Base-by-base conservation (phyloP, 2,888 invertebrate genomes). In the Caenorhabditis afra region DNA sequence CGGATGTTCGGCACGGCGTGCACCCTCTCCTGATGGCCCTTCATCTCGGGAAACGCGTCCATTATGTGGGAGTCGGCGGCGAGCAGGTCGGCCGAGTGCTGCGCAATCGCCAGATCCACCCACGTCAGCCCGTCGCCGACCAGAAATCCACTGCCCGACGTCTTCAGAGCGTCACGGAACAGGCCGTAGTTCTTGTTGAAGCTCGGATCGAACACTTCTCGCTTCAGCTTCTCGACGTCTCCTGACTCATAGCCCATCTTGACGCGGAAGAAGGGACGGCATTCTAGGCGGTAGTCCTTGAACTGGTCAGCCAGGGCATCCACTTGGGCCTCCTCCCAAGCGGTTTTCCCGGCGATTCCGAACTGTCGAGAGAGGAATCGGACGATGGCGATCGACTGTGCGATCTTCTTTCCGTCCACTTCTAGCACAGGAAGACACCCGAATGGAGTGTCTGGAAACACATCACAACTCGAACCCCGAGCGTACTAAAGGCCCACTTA, bases 31-130 rank as follows among this genome's bases (percentile, higher is more conserved):
- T 80, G 82, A 71, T 86, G 83, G 4, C 50, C 79, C 18, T 58
- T 59, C 59, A 81, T 45, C 57, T 82, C 77, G 5, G 86, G 7
- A 29, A 29, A 29, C 3, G 29, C 29, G 3, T 86, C 80, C 22
- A 87, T 55, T 29, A 83, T 53, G 2, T 64, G 65, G 37, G 79
- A 77, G 39, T 81, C 83, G n/a, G 79, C 78, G 18, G 77, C 74
- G 29, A 73, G 39, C 29, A 85, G 62, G 29, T 81, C 79, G 1
- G 79, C 77, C 16, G 79, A 71, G 62, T 85, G 82, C 29, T 87
- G 84, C 23, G 86, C 83, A 57, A 87, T 50, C 1, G 81, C 66
- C 47, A 88, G 73, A 55, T 87, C 87, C 8, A 86, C 82, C 81
- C 82, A 88, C 20, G 88, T 84, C 47, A 86, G 23, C 3, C 67